Evolutionary conservation across 2,797 vertebrate genomes (phyloP).

Genomic region (Okamejei kenojei): DNA sequence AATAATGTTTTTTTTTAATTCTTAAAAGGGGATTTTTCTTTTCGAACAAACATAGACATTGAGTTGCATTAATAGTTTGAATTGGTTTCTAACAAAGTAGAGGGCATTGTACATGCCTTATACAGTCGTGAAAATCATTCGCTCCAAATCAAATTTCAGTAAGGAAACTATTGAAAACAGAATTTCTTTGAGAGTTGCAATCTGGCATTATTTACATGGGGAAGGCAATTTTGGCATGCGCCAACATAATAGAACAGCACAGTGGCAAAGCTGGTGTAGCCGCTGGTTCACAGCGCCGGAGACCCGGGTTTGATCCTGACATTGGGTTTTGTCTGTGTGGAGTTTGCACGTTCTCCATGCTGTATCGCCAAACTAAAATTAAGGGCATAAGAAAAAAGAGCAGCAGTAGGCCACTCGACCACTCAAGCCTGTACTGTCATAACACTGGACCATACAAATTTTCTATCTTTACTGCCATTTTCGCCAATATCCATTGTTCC

Average conservation of each 20-base stretch:
- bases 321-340: too few relatives aligned
- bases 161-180: background rate
- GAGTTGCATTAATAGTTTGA: background rate
- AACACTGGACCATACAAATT: too few relatives aligned
- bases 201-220: background rate
- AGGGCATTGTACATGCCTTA: background rate
- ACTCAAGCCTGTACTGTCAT: too few relatives aligned
- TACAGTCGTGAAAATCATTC: background rate
- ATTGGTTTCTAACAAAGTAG: background rate
- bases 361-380: too few relatives aligned
- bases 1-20: background rate
- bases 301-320: too few relatives aligned
- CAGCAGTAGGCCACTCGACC: too few relatives aligned
- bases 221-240: background rate
- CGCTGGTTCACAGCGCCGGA: too few relatives aligned
- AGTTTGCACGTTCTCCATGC: too few relatives aligned
- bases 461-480: too few relatives aligned
- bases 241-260: background rate
- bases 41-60: background rate
- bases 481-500: too few relatives aligned
- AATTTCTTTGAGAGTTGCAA: background rate
- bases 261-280: too few relatives aligned
- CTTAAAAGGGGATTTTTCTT: background rate
- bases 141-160: background rate
- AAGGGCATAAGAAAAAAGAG: too few relatives aligned